Evolutionary conservation across 2,797 vertebrate species (phyloP).

Genomic region (Alfaro cultratus): DNA sequence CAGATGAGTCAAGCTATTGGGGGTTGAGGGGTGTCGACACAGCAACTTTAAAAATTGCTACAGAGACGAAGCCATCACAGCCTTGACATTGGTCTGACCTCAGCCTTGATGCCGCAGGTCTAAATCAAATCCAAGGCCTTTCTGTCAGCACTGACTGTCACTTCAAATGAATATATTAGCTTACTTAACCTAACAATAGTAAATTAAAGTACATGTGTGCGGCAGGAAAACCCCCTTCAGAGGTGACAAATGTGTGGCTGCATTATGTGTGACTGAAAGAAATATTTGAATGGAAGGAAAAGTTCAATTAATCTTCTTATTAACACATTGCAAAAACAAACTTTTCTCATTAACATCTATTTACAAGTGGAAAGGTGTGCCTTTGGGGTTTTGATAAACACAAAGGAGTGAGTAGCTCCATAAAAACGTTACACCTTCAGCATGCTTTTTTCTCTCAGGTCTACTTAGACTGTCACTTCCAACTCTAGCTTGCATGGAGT

Average conservation of each 20-base stretch:
- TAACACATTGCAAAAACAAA: background rate
- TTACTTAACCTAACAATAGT: conserved; percentile 42
- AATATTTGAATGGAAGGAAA: background rate
- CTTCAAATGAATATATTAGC: conserved; percentile 30
- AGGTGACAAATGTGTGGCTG: background rate
- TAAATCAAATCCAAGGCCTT: conserved; percentile 76
- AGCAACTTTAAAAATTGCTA: conserved; percentile 13
- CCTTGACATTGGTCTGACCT: conserved; percentile 40
- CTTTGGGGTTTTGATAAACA: background rate
- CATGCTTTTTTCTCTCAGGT: background rate
- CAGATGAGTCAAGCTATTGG: background rate
- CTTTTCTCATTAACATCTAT: background rate
- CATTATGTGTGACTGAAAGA: background rate
- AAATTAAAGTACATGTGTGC: conserved; percentile 20
- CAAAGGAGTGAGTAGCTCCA: background rate
- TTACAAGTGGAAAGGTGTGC: background rate
- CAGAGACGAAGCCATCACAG: conserved; percentile 16
- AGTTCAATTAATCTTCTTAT: background rate
- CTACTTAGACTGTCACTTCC: background rate
- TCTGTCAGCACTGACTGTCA: conserved; percentile 41
- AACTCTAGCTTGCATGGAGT: background rate
- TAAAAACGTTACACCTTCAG: background rate
- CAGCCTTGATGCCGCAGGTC: conserved; percentile 57
- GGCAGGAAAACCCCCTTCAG: conserved; percentile 10
- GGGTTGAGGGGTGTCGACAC: background rate